Evolutionary conservation across 2,888 invertebrate genomes (phyloP).

Genomic region (Tromatobia lineatoria): DNA sequence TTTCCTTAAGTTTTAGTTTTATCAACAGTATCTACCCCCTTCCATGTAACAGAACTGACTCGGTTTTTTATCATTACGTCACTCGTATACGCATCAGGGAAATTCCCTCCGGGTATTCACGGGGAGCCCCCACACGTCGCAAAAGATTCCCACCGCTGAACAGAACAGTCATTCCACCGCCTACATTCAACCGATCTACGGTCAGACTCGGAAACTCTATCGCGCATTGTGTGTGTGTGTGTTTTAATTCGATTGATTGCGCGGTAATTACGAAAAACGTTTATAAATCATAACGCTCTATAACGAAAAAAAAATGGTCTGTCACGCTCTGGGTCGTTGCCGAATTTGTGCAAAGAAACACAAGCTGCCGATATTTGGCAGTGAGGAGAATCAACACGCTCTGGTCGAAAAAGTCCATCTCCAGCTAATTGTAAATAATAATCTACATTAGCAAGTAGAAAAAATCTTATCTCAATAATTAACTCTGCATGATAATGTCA

Average conservation of each 20-base stretch:
- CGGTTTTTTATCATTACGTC: constrained; percentile 27
- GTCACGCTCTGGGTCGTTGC: constrained; percentile 67
- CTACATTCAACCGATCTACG: background rate
- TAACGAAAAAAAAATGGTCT: constrained; percentile 57
- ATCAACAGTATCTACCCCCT: background rate
- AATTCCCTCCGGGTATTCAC: constrained; percentile 69
- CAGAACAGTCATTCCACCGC: background rate
- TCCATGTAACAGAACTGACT: background rate
- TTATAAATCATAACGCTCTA: background rate
- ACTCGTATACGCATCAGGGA: constrained; percentile 43
- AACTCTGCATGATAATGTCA: background rate
- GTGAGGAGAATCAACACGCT: constrained; percentile 57
- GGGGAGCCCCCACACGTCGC: constrained; percentile 52
- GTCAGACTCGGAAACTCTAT: background rate
- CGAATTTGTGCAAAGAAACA: constrained; percentile 66
- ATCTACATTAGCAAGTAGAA: background rate
- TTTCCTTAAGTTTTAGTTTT: background rate
- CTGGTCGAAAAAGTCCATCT: constrained; percentile 66
- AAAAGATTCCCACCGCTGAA: background rate
- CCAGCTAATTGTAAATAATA: constrained; percentile 63
- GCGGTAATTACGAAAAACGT: background rate
- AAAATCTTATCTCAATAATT: constrained; percentile 11
- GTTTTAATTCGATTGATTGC: background rate
- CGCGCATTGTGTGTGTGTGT: background rate
- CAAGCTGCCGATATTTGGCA: constrained; percentile 63